phyloP scores from a whole-genome alignment of 2,113 vertebrate genomes.

The Halcyon senegalensis region DNA sequence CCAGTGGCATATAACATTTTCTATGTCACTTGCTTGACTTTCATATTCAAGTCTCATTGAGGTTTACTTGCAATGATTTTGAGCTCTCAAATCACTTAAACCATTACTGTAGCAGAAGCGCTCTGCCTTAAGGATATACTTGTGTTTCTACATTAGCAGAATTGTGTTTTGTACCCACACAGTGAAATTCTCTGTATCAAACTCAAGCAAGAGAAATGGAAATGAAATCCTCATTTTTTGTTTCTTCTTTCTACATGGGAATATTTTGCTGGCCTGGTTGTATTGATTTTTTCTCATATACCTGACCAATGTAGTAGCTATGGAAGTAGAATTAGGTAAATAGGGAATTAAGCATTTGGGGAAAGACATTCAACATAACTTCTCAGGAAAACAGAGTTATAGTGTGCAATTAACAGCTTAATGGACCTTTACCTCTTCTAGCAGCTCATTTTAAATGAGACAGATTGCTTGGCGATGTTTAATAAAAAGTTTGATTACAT shows the following conservation, averaged over 20 bases:
- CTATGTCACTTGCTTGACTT: constrained; percentile 29
- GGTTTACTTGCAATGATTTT: constrained; percentile 41
- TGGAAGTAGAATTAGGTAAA: constrained; percentile 8
- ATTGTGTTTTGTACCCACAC: neutral
- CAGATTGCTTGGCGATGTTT: constrained; percentile 47
- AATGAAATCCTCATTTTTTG: neutral
- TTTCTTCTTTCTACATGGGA: neutral
- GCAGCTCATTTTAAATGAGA: constrained; percentile 54
- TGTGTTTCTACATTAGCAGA: constrained; percentile 23
- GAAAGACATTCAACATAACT: neutral
- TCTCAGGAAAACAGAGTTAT: constrained; percentile 21
- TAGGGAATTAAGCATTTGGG: neutral
- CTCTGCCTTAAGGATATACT: constrained; percentile 40
- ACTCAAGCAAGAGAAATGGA: neutral
- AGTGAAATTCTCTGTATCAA: neutral
- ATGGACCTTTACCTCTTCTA: constrained; percentile 52
- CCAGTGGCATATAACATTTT: neutral
- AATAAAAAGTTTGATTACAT: constrained; percentile 59
- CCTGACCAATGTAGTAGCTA: neutral
- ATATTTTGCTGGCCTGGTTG: neutral
- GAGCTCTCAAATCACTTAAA: constrained; percentile 32
- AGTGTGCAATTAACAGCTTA: constrained; percentile 50
- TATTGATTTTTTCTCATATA: neutral
- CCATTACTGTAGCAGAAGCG: constrained; percentile 15
- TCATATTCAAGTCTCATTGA: constrained; percentile 45